Evolutionary conservation across 2,888 invertebrate genomes (phyloP).

Genomic region (Diaphora mendica): DNA sequence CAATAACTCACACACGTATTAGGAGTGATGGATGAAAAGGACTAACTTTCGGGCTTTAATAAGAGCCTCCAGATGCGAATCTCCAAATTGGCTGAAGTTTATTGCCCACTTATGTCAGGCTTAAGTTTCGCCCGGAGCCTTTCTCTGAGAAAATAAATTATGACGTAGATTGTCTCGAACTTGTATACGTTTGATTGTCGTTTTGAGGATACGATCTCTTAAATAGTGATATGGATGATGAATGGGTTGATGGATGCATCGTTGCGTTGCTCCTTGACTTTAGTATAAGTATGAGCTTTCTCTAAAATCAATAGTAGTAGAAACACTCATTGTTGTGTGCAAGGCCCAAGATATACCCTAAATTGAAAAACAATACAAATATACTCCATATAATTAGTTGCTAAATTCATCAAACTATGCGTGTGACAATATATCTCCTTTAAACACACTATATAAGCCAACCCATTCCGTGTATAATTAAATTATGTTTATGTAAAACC

Average conservation of each 20-base stretch:
- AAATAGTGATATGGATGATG: conserved; percentile 36
- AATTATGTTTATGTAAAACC: conserved; percentile 8
- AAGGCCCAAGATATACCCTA: background rate
- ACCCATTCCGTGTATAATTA: conserved; percentile 1
- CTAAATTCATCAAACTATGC: background rate
- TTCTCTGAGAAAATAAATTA: conserved; percentile 85
- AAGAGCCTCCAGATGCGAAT: conserved; percentile 87
- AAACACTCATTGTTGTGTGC: background rate
- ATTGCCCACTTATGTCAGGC: conserved; percentile 87
- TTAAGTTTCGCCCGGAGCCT: conserved; percentile 85
- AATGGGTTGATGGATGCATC: background rate
- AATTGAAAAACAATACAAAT: background rate
- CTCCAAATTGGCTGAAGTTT: conserved; percentile 87
- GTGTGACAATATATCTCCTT: background rate
- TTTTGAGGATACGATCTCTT: conserved; percentile 60
- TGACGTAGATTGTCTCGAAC: conserved; percentile 82
- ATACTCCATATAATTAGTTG: background rate
- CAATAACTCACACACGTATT: conserved; percentile 87
- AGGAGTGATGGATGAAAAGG: conserved; percentile 87
- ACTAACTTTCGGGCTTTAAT: conserved; percentile 87
- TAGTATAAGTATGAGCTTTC: background rate
- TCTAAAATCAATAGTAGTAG: background rate
- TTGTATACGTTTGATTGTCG: conserved; percentile 79
- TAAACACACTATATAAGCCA: background rate
- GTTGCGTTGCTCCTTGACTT: background rate